Percentiles rank a stretch among this genome's conserved stretches.
Conservation (phyloP, 1,140 invertebrate genomes). For the Orius insidiosus region DNA sequence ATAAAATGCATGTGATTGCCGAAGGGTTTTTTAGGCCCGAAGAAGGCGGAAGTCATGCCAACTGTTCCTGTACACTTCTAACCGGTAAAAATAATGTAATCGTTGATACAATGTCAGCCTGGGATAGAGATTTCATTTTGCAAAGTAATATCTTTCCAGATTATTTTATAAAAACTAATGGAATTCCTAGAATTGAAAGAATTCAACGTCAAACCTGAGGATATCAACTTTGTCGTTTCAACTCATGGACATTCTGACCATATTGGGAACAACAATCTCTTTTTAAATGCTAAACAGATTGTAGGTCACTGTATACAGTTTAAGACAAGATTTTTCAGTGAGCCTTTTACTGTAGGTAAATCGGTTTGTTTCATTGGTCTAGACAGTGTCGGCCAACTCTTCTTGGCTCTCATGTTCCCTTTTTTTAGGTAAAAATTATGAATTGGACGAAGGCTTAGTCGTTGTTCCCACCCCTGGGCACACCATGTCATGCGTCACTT, state of each 20-base stretch:
- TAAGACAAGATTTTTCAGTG: constrained; percentile 40
- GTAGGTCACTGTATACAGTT: constrained; percentile 59
- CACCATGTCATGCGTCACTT: constrained; percentile 66
- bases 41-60: constrained; percentile 43
- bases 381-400: not conserved
- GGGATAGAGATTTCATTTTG: constrained; percentile 50
- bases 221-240: constrained; percentile 66
- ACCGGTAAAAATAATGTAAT: constrained; percentile 54
- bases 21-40: constrained; percentile 18
- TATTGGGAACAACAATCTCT: constrained; percentile 85
- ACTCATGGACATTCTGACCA: constrained; percentile 90
- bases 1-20: constrained; percentile 20
- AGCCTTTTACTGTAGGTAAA: constrained; percentile 39
- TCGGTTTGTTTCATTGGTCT: not conserved
- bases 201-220: constrained; percentile 35
- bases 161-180: not conserved
- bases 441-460: constrained; percentile 43
- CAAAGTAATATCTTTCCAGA: constrained; percentile 28
- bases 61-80: constrained; percentile 66
- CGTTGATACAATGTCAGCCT: constrained; percentile 81
- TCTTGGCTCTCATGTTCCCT: too few species aligned
- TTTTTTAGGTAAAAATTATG: constrained; percentile 29
- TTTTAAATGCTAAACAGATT: constrained; percentile 71
- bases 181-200: constrained; percentile 33
- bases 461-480: constrained; percentile 78